phyloP scores from a whole-genome alignment of 2,797 vertebrate species.

The Macropus fuliginosus region DNA sequence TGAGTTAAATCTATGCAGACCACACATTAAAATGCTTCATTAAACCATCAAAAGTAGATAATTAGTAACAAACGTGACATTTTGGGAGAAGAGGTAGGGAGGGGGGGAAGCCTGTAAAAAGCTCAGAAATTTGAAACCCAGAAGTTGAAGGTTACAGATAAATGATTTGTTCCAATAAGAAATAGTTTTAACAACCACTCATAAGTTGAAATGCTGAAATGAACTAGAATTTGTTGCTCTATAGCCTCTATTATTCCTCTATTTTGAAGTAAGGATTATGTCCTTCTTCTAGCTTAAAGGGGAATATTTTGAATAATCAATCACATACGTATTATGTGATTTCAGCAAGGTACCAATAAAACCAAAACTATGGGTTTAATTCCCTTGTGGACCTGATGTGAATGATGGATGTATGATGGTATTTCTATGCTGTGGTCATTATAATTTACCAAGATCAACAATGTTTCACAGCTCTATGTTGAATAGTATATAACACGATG shows the following conservation, averaged over 20 bases:
- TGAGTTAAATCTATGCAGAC: slow-evolving; percentile 49
- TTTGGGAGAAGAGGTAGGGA: slow-evolving; percentile 46
- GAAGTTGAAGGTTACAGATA: slow-evolving; percentile 50
- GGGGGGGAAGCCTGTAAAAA: slow-evolving; percentile 56
- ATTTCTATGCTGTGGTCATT: neutral
- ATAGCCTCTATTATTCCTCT: neutral
- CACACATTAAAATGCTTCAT: slow-evolving; percentile 71
- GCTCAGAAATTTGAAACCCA: slow-evolving; percentile 38
- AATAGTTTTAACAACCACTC: slow-evolving; percentile 40
- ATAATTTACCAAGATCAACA: neutral
- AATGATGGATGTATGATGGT: neutral
- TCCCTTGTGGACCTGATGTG: neutral
- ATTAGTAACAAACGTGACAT: slow-evolving; percentile 41
- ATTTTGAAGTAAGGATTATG: neutral
- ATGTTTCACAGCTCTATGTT: neutral
- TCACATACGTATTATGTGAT: neutral
- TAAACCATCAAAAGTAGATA: slow-evolving; percentile 61
- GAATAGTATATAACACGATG: neutral
- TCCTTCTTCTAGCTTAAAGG: neutral
- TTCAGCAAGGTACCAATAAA: too few relatives aligned
- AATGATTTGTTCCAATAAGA: slow-evolving; percentile 41
- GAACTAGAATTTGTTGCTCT: slow-evolving; percentile 17
- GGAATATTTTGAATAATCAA: neutral
- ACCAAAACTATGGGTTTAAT: too few relatives aligned
- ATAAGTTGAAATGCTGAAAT: slow-evolving; percentile 33